Evolutionary conservation across 2,113 vertebrate species (phyloP).

Genomic region (Proterorhinus semilunaris): DNA sequence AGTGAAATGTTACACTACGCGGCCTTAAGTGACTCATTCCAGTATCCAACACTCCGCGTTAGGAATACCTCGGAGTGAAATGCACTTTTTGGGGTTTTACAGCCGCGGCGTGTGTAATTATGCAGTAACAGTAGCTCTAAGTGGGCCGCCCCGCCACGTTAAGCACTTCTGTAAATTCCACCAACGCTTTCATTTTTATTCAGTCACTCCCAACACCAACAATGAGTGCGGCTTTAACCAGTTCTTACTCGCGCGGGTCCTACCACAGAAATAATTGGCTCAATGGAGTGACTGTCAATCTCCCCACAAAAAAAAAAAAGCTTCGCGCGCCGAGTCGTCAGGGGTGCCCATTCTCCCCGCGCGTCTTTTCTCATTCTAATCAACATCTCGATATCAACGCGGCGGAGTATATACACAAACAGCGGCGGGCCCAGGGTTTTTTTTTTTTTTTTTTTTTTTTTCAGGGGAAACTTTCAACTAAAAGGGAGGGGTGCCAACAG

Average conservation of each 20-base stretch:
- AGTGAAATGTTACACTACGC: too few relatives aligned
- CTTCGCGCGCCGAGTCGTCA: conserved; percentile 50
- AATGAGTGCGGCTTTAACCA: conserved; percentile 65
- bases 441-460: conserved; percentile 6
- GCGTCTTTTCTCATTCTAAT: conserved; percentile 77
- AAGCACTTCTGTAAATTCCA: conserved; percentile 48
- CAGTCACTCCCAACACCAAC: conserved; percentile 27
- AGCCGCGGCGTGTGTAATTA: conserved; percentile 29
- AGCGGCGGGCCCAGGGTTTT: conserved; percentile 53
- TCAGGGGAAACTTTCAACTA: conserved; percentile 71
- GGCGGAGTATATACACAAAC: conserved; percentile 74
- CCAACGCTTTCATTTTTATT: conserved; percentile 35
- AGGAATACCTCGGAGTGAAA: background rate
- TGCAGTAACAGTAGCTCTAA: conserved; percentile 40
- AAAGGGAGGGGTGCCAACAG: conserved; percentile 67
- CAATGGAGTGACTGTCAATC: conserved; percentile 75
- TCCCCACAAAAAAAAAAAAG: conserved; percentile 47
- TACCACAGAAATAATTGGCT: conserved; percentile 73
- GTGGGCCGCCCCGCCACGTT: conserved; percentile 42
- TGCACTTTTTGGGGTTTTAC: too few relatives aligned
- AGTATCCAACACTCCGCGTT: too few relatives aligned
- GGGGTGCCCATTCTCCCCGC: conserved; percentile 57
- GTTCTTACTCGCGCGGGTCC: conserved; percentile 56
- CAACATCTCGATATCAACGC: conserved; percentile 77
- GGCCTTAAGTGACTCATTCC: too few relatives aligned